A percentile compares a stretch with the other conserved stretches of the same genome.
Conservation (phyloP, 1,140 invertebrate species). For the Euura saliciscinereae region DNA sequence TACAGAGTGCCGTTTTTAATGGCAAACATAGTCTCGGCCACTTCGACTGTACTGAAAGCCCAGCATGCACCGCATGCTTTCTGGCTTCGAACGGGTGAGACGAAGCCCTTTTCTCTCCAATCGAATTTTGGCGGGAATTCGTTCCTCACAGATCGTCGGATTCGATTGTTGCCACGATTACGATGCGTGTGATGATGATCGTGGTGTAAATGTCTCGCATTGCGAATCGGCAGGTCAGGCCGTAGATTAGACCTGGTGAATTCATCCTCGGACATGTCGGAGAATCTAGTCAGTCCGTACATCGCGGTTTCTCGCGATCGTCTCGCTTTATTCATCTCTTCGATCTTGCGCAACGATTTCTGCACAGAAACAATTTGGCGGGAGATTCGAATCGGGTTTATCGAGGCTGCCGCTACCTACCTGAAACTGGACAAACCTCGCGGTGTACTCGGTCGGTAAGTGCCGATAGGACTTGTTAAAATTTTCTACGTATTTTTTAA, state of each 20-base stretch:
- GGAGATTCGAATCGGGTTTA: too few relatives aligned
- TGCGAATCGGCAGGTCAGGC: constrained; percentile 37
- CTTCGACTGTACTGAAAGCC: constrained; percentile 83
- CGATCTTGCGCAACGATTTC: constrained; percentile 67
- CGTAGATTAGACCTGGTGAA: constrained; percentile 65
- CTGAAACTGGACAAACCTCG: constrained; percentile 69
- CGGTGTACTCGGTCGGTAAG: constrained; percentile 63
- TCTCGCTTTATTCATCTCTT: constrained; percentile 65
- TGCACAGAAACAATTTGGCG: constrained; percentile 33
- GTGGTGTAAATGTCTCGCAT: constrained; percentile 39
- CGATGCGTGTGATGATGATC: constrained; percentile 37
- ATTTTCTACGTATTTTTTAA: constrained; percentile 66
- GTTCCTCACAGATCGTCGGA: constrained; percentile 30
- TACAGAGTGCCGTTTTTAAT: constrained; percentile 68
- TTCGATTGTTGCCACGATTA: constrained; percentile 14
- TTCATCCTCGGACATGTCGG: constrained; percentile 76
- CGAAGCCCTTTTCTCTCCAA: constrained; percentile 73
- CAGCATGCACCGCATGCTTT: constrained; percentile 84
- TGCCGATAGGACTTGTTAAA: constrained; percentile 74
- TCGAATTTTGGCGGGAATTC: constrained; percentile 43
- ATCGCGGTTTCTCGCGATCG: constrained; percentile 63
- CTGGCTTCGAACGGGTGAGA: constrained; percentile 76
- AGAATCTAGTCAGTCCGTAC: constrained; percentile 77
- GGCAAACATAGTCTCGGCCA: constrained; percentile 79
- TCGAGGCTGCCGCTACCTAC: constrained; percentile 52